These are phyloP conservation scores for Porites australiensis DNA, from an alignment of 64 coral and sea anemone genomes.

Conservation along the genomic window DNA sequence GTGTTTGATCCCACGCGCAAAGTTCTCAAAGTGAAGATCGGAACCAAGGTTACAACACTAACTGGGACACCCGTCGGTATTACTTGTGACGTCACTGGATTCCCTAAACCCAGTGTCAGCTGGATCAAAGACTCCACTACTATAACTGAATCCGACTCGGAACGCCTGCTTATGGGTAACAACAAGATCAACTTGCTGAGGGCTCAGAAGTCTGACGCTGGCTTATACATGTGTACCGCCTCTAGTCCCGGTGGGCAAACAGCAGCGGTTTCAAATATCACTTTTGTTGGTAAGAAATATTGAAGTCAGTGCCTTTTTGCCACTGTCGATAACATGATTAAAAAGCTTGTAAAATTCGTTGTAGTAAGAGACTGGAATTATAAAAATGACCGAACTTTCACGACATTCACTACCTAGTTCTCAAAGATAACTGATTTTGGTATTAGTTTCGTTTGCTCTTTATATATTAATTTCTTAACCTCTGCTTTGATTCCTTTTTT, in stretches of 20 bases:
- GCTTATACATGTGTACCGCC: slow-evolving; percentile 43
- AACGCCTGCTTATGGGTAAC: slow-evolving; percentile 1
- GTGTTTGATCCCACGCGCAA: slow-evolving; percentile 45
- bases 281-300: slow-evolving; percentile 63
- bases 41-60: slow-evolving; percentile 50
- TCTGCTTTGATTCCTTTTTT: no score
- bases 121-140: slow-evolving; percentile 49
- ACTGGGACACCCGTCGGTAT: slow-evolving; percentile 60
- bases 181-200: slow-evolving; percentile 24
- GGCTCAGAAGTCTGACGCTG: slow-evolving; percentile 14
- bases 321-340: no score
- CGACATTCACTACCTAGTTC: no score
- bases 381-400: no score
- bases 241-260: slow-evolving; percentile 44
- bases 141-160: slow-evolving; percentile 37
- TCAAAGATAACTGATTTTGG: no score
- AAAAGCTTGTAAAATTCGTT: no score
- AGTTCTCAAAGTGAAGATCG: slow-evolving; percentile 33
- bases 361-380: no score
- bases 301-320: background rate
- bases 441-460: no score
- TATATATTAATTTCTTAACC: no score
- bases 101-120: slow-evolving; percentile 46
- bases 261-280: slow-evolving; percentile 57
- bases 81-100: slow-evolving; percentile 49